Conservation (phyloP, 92 coral and sea anemone genomes). For the Galaxea fascicularis region DNA sequence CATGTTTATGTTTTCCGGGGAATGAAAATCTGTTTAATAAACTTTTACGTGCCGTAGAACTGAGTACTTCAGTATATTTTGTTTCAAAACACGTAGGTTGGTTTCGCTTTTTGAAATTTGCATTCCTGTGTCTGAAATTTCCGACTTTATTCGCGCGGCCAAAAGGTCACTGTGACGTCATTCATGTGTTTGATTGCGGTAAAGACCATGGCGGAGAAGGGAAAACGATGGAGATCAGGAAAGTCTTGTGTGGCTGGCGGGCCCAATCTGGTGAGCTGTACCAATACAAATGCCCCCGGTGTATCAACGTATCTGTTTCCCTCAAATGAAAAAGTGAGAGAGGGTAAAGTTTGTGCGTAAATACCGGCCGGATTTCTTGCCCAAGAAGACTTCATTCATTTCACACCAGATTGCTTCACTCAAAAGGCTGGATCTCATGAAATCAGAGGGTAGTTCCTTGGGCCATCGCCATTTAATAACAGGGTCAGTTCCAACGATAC, state of each 20-base stretch:
- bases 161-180: conserved; percentile 10
- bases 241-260: conserved; percentile 48
- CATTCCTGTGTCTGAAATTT: no score
- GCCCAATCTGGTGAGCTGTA: conserved; percentile 21
- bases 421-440: background rate
- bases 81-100: no score
- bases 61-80: no score
- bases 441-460: background rate
- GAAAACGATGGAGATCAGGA: conserved; percentile 11
- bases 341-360: conserved; percentile 42
- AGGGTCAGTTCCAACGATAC: conserved; percentile 51
- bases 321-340: conserved; percentile 1
- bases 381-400: conserved; percentile 27
- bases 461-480: background rate
- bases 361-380: conserved; percentile 5
- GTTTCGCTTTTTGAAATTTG: no score
- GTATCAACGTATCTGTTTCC: conserved; percentile 34
- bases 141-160: no score
- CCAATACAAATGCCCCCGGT: conserved; percentile 7
- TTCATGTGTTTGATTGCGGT: background rate
- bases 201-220: conserved; percentile 14
- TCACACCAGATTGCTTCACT: conserved; percentile 8
- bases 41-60: no score
- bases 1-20: no score
- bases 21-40: no score